Evolutionary conservation across 2,888 invertebrate species (phyloP).

Genomic region (Sphaerophoria taeniata): DNA sequence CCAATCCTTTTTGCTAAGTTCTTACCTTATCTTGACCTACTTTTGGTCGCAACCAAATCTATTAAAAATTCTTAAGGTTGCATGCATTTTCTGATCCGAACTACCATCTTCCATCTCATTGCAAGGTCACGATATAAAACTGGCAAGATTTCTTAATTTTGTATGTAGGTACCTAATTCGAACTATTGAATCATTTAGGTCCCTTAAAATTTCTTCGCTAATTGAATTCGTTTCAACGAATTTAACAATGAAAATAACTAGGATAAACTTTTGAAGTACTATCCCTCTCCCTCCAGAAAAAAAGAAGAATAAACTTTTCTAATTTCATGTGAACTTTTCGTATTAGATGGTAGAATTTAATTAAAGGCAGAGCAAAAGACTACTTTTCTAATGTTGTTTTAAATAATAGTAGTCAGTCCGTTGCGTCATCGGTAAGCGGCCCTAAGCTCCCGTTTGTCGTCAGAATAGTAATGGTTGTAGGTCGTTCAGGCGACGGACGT

Average conservation of each 20-base stretch:
- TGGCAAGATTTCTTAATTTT: no score
- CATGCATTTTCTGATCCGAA: no score
- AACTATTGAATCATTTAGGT: conserved; percentile 40
- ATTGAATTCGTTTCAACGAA: conserved; percentile 71
- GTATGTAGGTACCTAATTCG: no score
- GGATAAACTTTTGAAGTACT: conserved; percentile 69
- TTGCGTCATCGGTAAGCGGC: neutral
- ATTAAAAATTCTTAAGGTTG: no score
- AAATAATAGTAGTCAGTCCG: conserved; percentile 23
- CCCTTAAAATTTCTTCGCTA: conserved; percentile 47
- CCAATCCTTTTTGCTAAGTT: no score
- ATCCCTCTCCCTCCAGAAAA: no score
- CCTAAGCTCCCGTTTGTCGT: no score
- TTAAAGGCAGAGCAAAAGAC: conserved; percentile 62
- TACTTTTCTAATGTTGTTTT: conserved; percentile 63
- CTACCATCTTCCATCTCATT: no score
- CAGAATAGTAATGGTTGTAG: neutral
- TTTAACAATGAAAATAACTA: conserved; percentile 66
- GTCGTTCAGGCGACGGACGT: conserved; percentile 17
- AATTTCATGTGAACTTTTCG: conserved; percentile 73
- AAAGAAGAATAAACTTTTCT: conserved; percentile 64
- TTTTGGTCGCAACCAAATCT: no score
- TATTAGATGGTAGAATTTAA: conserved; percentile 70
- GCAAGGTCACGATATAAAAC: no score
- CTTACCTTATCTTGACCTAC: no score